A percentile compares a stretch with the other conserved stretches of the same genome.
These are phyloP conservation scores for Morone saxatilis DNA, from an alignment of 2,113 vertebrate genomes.

Conservation along the genomic window DNA sequence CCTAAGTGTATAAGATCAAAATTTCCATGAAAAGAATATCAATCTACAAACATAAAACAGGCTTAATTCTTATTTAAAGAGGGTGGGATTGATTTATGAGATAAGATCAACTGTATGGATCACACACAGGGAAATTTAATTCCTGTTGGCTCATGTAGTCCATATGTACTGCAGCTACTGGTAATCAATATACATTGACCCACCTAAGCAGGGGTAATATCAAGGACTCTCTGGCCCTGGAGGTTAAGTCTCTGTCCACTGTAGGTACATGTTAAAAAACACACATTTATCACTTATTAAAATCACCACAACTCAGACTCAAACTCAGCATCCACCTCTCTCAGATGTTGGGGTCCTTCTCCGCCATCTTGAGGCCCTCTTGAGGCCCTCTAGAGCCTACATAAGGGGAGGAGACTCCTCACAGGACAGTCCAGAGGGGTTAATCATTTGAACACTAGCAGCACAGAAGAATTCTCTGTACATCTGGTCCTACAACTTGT, in stretches of 20 bases:
- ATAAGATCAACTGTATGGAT: not conserved
- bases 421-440: not conserved
- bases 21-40: not conserved
- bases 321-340: not conserved
- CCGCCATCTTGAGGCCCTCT: too few species aligned
- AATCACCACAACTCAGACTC: not conserved
- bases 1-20: not conserved
- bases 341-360: not conserved
- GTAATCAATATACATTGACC: not conserved
- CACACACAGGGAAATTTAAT: not conserved
- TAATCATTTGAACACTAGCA: too few species aligned
- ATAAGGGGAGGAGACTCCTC: too few species aligned
- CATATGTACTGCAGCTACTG: not conserved
- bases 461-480: not conserved
- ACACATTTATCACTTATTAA: not conserved
- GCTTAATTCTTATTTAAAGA: not conserved
- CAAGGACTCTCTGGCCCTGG: slow-evolving; percentile 87
- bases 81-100: not conserved
- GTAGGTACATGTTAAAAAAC: slow-evolving; percentile 19
- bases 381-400: too few species aligned
- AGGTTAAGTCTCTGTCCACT: slow-evolving; percentile 87
- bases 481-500: not conserved
- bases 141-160: not conserved
- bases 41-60: not conserved
- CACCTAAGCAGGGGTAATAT: not conserved